These are phyloP conservation scores for Zophobas atratus DNA, from an alignment of 1,140 invertebrate genomes.

Conservation along the genomic window DNA sequence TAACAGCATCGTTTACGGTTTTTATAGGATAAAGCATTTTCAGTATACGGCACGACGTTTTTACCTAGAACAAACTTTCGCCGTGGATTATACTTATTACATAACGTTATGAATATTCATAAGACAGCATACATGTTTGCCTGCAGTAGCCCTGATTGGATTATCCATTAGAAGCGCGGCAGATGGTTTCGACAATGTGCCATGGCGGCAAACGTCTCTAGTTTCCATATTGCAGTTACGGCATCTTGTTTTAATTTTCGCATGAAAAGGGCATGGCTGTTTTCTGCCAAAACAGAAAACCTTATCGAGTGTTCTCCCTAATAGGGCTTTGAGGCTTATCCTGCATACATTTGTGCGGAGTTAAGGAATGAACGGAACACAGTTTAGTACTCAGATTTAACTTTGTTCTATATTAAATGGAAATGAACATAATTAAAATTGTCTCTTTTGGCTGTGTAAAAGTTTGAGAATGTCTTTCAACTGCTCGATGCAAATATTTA, in stretches of 20 bases:
- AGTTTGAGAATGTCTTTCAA: slow-evolving; percentile 39
- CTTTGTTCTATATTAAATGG: slow-evolving; percentile 55
- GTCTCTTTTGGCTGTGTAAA: slow-evolving; percentile 40
- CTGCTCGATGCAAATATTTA: slow-evolving; percentile 40
- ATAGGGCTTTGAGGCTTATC: slow-evolving; percentile 40
- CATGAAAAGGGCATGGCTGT: slow-evolving; percentile 10
- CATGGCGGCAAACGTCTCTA: slow-evolving; percentile 9
- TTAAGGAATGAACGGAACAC: slow-evolving; percentile 52
- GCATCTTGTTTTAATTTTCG: slow-evolving; percentile 27
- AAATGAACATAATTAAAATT: slow-evolving; percentile 55
- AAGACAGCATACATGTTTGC: slow-evolving; percentile 42
- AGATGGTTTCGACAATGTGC: slow-evolving; percentile 45
- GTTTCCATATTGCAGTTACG: slow-evolving; percentile 25
- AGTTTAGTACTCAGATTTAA: slow-evolving; percentile 54
- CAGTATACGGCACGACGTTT: slow-evolving; percentile 46
- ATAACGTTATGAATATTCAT: slow-evolving; percentile 52
- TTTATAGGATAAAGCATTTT: background rate
- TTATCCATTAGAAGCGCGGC: slow-evolving; percentile 46
- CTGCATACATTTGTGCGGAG: slow-evolving; percentile 43
- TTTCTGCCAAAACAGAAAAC: slow-evolving; percentile 14
- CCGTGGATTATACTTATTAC: slow-evolving; percentile 51
- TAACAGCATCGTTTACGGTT: background rate
- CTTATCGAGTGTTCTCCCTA: slow-evolving; percentile 40
- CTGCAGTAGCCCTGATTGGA: slow-evolving; percentile 48
- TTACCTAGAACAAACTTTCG: slow-evolving; percentile 49